Evolutionary conservation across 2,797 vertebrate genomes (phyloP), one percentile per base, ranked within the genome.

Genomic region (Loris lydekkerianus): DNA sequence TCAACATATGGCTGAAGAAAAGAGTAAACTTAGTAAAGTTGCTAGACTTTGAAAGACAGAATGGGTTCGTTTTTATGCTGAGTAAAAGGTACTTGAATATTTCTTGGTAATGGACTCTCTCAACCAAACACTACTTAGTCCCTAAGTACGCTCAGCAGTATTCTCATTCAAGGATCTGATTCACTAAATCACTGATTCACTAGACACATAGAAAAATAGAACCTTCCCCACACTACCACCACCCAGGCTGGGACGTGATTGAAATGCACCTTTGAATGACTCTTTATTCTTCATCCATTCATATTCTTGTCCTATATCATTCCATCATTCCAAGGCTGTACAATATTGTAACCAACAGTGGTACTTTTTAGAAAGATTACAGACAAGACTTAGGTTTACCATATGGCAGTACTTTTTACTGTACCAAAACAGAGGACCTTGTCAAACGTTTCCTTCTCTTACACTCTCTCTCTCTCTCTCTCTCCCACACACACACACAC

Each of bases 351-450:
- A 94, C 21, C 20, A 46, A 96, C 0, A 29, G 20, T 69, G 60
- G 31, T 40, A 84, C 40, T 84, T 61, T n/a, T 78, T 25, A 91
- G 58, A 5, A 92, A 87, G 40, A 67, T 49, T 94, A 96, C 92
- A 96, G 95, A 94, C 82, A 77, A 94, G 63, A 5, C 5, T 90
- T 92, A 84, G 86, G 89, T 89, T 95, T 95, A 93, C 93, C 53
- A 8, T 60, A 37, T 23, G 34, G 18, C 1, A 37, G 37, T 34
- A 5, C 15, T 75, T 2, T 53, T 46, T 77, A 46, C 90, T 70
- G 43, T 37, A 56, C 31, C 81, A 53, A 87, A 97, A 95, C 85
- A 97, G 90, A 96, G 94, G 96, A 96, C 91, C 88, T 23, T 67
- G 76, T 97, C 86, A 87, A 73, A 67, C 46, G 10, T 93, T 46